Percentiles rank a stretch among this genome's conserved stretches.
Conservation (phyloP, 2,113 vertebrate genomes). For the Cyprinodon tularosa region DNA sequence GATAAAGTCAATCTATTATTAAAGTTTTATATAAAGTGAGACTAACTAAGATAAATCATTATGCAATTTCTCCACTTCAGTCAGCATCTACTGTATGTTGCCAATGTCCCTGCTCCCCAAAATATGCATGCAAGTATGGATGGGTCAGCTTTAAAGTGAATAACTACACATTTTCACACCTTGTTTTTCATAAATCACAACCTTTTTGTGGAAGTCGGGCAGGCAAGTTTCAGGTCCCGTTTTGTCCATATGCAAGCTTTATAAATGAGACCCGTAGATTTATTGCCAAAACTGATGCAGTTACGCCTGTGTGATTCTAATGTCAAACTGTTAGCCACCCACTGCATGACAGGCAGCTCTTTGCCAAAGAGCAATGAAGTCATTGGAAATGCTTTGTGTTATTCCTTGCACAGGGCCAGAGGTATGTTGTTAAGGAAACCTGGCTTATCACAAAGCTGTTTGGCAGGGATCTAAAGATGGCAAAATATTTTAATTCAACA, state of each 20-base stretch:
- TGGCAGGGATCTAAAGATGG: conserved; percentile 60
- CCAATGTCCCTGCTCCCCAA: too few species aligned
- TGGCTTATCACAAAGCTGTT: conserved; percentile 20
- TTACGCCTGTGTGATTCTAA: conserved; percentile 31
- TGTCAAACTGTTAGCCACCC: conserved; percentile 42
- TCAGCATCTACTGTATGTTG: too few species aligned
- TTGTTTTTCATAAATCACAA: too few species aligned
- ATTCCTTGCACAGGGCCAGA: conserved; percentile 58
- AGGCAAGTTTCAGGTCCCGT: too few species aligned
- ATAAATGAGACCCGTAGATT: not conserved
- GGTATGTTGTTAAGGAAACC: conserved; percentile 35
- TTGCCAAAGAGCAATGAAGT: conserved; percentile 48
- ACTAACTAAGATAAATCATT: too few species aligned
- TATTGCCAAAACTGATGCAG: not conserved
- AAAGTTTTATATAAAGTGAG: too few species aligned
- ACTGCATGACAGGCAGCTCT: conserved; percentile 47
- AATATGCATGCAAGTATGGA: too few species aligned
- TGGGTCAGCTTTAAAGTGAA: too few species aligned
- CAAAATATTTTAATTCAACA: conserved; percentile 65
- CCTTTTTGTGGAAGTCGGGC: too few species aligned
- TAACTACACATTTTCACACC: too few species aligned
- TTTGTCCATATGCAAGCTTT: not conserved
- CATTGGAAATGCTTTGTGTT: conserved; percentile 68
- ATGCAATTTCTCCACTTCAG: too few species aligned
- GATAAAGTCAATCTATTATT: too few species aligned